Evolutionary conservation across 2,888 invertebrate genomes (phyloP), one percentile per base, ranked within the genome.

Genomic region (Drosophila siamana): DNA sequence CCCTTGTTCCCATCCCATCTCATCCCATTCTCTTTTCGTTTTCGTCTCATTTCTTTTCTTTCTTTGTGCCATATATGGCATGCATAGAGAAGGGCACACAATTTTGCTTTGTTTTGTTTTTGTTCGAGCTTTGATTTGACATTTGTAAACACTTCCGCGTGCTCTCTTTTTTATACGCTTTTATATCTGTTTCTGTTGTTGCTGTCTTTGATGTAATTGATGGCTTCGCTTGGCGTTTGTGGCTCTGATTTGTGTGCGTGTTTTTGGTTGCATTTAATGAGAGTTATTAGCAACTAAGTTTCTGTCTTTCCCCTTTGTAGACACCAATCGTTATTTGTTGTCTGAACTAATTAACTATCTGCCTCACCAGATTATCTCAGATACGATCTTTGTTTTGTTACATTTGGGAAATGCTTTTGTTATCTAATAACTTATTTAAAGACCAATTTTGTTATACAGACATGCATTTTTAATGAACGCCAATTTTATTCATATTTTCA

Each of bases 121-220:
- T 51, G 52, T 22, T 38, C 40, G 38, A 33, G 61, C 59, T 56
- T 54, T 28, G 60, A 67, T 78, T 82, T 84, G 83, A 84, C 80
- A 86, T 85, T 80, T 80, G 80, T 80, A 80, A 81, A 70, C 78
- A 80, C 78, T 81, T 84, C 86, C 84, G 84, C 73, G 67, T 80
- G 81, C 76, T 84, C 74, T 65, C 48, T 62, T 78, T 78, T 33
- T 54, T 50, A 24, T 38, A n/a, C 47, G 16, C 46, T 61, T 46
- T 51, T 74, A 38, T 69, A 52, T 48, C 40, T 67, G 51, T 50
- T 66, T 30, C 50, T 22, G n/a, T 33, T 55, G 40, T 41, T 60
- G 59, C 51, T 55, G 15, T 24, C 30, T 59, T 51, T 62, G 13
- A 52, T 60, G 74, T 82, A 82, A 83, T 85, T 82, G 78, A 83